Evolutionary conservation across 35 echinoderm and acorn worm genomes (phyloP).

Genomic region (Ophioderma brevispina): DNA sequence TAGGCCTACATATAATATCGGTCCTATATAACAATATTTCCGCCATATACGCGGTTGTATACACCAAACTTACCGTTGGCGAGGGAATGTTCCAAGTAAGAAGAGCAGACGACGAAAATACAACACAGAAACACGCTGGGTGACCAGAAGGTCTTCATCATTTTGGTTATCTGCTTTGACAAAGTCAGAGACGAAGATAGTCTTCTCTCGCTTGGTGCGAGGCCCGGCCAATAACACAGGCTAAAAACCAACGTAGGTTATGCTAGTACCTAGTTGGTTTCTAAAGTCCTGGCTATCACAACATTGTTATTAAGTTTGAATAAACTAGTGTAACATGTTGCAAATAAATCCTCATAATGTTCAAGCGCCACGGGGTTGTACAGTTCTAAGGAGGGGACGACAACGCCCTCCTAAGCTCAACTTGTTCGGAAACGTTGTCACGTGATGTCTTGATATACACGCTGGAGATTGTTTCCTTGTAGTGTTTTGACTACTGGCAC

Average conservation of each 20-base stretch:
- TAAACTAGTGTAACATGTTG: background rate
- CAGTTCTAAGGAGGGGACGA: constrained; percentile 12
- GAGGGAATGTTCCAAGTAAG: background rate
- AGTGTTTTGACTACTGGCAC: constrained; percentile 9
- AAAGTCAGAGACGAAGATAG: background rate
- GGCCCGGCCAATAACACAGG: too few relatives aligned
- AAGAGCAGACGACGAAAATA: background rate
- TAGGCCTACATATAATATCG: too few relatives aligned
- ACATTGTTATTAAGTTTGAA: background rate
- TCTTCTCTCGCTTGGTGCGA: too few relatives aligned
- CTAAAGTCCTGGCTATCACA: background rate
- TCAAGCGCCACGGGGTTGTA: background rate
- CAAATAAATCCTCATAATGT: background rate
- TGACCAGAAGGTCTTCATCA: background rate
- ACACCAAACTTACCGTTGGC: constrained; percentile 2
- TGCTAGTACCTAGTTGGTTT: background rate
- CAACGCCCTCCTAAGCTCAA: constrained; percentile 7
- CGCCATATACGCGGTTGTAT: too few relatives aligned
- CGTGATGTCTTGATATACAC: background rate
- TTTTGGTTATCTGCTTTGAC: background rate
- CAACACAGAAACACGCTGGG: background rate
- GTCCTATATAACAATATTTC: too few relatives aligned
- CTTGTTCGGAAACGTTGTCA: background rate
- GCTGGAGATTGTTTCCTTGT: background rate
- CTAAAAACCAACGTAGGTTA: background rate